A percentile compares a stretch with the other conserved stretches of the same genome.
Evolutionary conservation across 2,888 invertebrate genomes (phyloP).

Genomic region (Pomacea canaliculata): DNA sequence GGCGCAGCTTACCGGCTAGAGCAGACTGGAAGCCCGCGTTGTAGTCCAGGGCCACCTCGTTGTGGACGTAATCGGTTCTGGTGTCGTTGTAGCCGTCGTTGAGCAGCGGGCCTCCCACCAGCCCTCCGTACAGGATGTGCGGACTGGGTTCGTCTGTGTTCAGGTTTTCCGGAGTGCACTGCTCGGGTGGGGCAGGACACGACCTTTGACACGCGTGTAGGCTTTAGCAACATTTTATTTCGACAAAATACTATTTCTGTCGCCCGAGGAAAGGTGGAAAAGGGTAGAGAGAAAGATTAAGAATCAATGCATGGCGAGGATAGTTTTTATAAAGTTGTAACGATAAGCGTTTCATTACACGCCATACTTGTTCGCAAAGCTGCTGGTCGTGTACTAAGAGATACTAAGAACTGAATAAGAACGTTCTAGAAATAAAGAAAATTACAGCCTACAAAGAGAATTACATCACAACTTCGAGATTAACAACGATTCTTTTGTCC

Average conservation of each 20-base stretch:
- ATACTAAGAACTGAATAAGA: too few relatives aligned
- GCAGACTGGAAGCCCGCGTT: conserved; percentile 57
- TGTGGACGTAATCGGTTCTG: conserved; percentile 44
- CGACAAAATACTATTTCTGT: background rate
- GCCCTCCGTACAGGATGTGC: conserved; percentile 47
- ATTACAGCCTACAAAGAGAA: too few relatives aligned
- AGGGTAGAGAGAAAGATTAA: background rate
- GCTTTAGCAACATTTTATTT: background rate
- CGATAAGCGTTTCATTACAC: background rate
- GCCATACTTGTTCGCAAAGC: too few relatives aligned
- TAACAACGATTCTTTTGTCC: too few relatives aligned
- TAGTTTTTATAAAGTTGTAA: background rate
- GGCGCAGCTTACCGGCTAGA: conserved; percentile 42
- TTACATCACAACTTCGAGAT: too few relatives aligned
- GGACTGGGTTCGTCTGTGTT: conserved; percentile 35
- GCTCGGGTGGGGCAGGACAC: conserved; percentile 6
- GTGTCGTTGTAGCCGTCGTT: conserved; percentile 46
- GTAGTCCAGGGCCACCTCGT: conserved; percentile 51
- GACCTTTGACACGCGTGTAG: background rate
- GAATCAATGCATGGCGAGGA: too few relatives aligned
- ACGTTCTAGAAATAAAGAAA: too few relatives aligned
- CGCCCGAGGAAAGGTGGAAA: too few relatives aligned
- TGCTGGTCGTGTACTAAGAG: too few relatives aligned
- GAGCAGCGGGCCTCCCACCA: conserved; percentile 53
- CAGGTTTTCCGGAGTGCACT: background rate